Evolutionary conservation across 2,797 vertebrate species (phyloP), one percentile per base, ranked within the genome.

Genomic region (Mormyrops boulengeri): DNA sequence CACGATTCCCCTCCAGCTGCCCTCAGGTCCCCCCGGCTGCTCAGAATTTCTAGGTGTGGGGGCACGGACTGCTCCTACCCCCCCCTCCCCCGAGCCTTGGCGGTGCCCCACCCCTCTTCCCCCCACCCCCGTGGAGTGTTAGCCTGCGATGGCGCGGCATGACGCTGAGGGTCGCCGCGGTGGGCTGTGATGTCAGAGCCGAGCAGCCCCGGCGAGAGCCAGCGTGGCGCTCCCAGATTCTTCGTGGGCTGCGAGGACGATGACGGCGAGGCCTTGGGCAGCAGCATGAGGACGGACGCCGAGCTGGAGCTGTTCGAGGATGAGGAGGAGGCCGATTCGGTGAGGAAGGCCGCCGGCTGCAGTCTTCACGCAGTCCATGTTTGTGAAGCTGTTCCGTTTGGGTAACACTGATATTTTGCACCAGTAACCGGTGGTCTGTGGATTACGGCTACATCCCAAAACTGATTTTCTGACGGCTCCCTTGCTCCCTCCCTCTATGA

Each of bases 181-280:
- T 85, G 92, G 94, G 96, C 95, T 97, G 97, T 98, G 95, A 99
- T 99, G 98, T 99, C 97, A 97, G 97, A 97, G 94, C 93, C 97
- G 97, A 95, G 95, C 96, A 97, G 96, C 95, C 96, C 96, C 95
- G 96, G 93, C 94, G 97, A 98, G 97, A 97, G 96, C 94, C 95
- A 96, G 93, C 95, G 92, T 93, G 95, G 96, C 93, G 94, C 97
- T 94, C 97, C 98, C 96, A 98, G 96, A 96, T 99, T 99, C 97
- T 99, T 99, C 93, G 97, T 99, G 44, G 98, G 98, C 96, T 97
- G 97, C 96, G 97, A 97, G 95, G 98, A 99, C 95, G 98, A 99
- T 96, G 98, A 99, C 94, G 97, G 96, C 95, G 98, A 98, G 92
- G 95, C 95, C 93, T 94, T 94, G 96, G 97, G 91, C 90, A 50